phyloP scores from a whole-genome alignment of 1,140 invertebrate species.

The Drosophila kohkoa region DNA sequence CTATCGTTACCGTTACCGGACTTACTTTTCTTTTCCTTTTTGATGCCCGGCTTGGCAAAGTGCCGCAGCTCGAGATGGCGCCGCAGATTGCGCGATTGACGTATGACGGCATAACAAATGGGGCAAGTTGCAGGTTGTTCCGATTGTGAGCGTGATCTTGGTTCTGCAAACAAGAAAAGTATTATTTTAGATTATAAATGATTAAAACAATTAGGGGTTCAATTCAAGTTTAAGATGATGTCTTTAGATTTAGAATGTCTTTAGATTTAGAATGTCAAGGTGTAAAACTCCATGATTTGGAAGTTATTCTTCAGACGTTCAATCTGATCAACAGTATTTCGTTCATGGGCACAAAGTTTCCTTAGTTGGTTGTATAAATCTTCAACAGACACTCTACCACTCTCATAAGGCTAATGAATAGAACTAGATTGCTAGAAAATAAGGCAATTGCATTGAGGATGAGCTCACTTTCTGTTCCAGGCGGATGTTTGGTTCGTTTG shows the following conservation, averaged over 20 bases:
- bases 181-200: background rate
- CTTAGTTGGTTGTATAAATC: too few relatives aligned
- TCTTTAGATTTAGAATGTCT: too few relatives aligned
- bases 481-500: conserved; percentile 76
- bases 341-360: too few relatives aligned
- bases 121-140: conserved; percentile 88
- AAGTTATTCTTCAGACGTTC: too few relatives aligned
- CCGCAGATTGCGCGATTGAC: conserved; percentile 87
- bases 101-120: conserved; percentile 87
- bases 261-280: too few relatives aligned
- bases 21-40: conserved; percentile 85
- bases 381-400: too few relatives aligned
- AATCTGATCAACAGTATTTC: too few relatives aligned
- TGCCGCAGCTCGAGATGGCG: conserved; percentile 86
- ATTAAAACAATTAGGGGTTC: too few relatives aligned
- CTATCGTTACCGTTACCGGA: conserved; percentile 77
- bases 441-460: too few relatives aligned
- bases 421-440: background rate
- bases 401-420: too few relatives aligned
- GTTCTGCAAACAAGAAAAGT: conserved; percentile 52
- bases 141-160: conserved; percentile 87
- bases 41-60: conserved; percentile 84
- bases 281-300: too few relatives aligned
- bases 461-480: conserved; percentile 73
- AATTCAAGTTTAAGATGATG: too few relatives aligned